These are phyloP conservation scores for Cybosia mesomella DNA, from an alignment of 2,888 invertebrate species.

Conservation along the genomic window DNA sequence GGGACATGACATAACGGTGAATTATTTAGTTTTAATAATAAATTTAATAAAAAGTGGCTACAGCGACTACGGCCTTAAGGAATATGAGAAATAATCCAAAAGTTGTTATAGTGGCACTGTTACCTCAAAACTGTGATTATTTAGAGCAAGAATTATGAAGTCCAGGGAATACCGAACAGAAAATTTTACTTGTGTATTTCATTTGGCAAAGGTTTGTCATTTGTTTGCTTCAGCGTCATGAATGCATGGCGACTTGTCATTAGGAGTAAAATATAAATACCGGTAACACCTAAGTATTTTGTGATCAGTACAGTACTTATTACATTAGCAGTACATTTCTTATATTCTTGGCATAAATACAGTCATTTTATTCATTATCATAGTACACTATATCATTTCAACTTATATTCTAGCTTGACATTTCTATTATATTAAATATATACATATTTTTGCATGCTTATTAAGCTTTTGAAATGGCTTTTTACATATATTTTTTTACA, in stretches of 20 bases:
- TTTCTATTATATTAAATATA: slow-evolving; percentile 19
- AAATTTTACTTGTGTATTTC: neutral
- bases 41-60: no score
- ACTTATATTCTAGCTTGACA: slow-evolving; percentile 24
- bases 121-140: no score
- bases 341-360: slow-evolving; percentile 36
- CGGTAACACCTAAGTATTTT: neutral
- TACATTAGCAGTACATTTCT: slow-evolving; percentile 20
- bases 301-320: slow-evolving; percentile 21
- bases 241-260: slow-evolving; percentile 1
- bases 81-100: no score
- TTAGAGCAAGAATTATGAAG: no score
- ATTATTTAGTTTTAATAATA: no score
- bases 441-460: slow-evolving; percentile 15
- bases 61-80: no score
- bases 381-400: slow-evolving; percentile 19
- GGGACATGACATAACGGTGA: no score
- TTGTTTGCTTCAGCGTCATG: neutral
- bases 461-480: neutral
- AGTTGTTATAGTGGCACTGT: no score
- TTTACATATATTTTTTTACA: slow-evolving; percentile 20
- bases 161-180: no score
- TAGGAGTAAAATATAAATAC: neutral
- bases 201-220: neutral
- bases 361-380: slow-evolving; percentile 32